Evolutionary conservation across 2,888 invertebrate genomes (phyloP).

Genomic region (Pomacea canaliculata): DNA sequence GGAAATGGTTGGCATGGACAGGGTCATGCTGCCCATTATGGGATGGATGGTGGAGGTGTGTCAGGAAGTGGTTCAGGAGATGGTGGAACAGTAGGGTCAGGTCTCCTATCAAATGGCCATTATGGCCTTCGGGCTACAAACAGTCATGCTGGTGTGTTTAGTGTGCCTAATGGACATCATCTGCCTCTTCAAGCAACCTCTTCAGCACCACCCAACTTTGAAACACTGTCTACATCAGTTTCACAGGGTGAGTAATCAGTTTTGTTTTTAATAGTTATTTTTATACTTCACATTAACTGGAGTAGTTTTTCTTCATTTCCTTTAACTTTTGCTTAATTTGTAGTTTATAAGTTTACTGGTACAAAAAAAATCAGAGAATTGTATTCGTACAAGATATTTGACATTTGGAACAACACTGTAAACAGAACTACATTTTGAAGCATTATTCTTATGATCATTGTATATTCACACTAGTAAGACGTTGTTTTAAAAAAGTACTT

Average conservation of each 20-base stretch:
- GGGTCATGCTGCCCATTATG: constrained; percentile 6
- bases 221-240: constrained; percentile 32
- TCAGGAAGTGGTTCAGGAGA: constrained; percentile 9
- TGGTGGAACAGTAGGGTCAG: constrained; percentile 5
- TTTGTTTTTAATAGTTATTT: background rate
- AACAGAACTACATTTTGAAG: no score
- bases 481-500: no score
- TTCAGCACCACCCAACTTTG: constrained; percentile 65
- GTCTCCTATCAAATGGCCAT: constrained; percentile 28
- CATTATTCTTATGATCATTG: no score
- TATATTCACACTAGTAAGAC: no score
- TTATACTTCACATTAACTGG: no score
- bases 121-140: constrained; percentile 31
- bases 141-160: constrained; percentile 36
- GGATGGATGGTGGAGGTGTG: constrained; percentile 15
- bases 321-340: no score
- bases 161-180: constrained; percentile 47
- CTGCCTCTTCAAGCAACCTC: constrained; percentile 63
- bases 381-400: no score
- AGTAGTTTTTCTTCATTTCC: no score
- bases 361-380: no score
- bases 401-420: no score
- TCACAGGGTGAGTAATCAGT: constrained; percentile 24
- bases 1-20: constrained; percentile 29
- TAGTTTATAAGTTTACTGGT: no score